Base-by-base conservation (phyloP, 2,888 invertebrate species). In the Trissoscelio sp. region DNA sequence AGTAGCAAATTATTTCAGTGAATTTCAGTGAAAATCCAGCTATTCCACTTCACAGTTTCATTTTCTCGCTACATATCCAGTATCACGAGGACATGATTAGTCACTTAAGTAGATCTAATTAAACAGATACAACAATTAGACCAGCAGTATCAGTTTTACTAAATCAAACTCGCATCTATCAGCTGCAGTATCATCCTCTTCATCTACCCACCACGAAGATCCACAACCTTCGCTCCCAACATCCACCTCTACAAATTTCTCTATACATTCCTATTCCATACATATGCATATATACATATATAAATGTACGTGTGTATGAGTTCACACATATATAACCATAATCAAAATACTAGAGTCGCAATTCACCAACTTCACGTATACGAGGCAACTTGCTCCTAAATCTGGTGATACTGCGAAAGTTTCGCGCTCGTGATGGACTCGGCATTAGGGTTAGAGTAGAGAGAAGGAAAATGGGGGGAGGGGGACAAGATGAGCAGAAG, bases 381-480 rank as follows among this genome's bases (percentile, higher is more conserved):
- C 46, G 42, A 55, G 53, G 6, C 22, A 39, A 28, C 14, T 58
- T n/a, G 28, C 53, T 60, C 22, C 53, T 77, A 77, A 77, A 67
- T 77, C 75, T 69, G 67, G 67, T 53, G 75, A 69, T 77, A 67
- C 67, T 69, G 60, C 53, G 53, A 69, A 69, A 77, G 75, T 77
- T 77, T 77, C 22, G 57, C 57, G 55, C 57, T 34, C 57, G 44
- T 60, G 67, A 75, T 75, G 67, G 51, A 60, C 75, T 53, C 53
- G n/a, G 64, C 18, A 42, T 55, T 73, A 44, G 67, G 67, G 67
- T 55, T 66, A 42, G 48, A 20, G 48, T 1, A 20, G 20, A 14
- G 20, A 20, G 6, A 9, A 20, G 20, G 20, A 20, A 20, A n/a
- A n/a, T n/a, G n/a, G 34, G 44, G 24, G 34, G 39, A 16, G 37